A percentile compares a stretch with the other conserved stretches of the same genome.
Evolutionary conservation across 2,888 invertebrate species (phyloP).

Genomic region (Alsophila aescularia): DNA sequence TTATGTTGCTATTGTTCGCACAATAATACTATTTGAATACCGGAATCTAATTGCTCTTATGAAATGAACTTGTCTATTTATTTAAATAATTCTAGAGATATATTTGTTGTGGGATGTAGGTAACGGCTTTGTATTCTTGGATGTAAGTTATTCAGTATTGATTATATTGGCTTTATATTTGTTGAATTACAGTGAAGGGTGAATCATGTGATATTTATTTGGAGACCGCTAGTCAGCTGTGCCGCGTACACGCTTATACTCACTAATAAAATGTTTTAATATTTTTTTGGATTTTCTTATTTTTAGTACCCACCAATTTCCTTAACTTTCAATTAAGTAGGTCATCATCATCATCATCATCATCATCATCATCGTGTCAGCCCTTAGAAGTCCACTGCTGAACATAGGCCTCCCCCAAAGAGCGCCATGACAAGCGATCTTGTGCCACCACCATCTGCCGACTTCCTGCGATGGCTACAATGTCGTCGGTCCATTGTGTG

Average conservation of each 20-base stretch:
- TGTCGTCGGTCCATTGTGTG: no score
- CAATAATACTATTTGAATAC: slow-evolving; percentile 64
- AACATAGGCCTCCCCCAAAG: no score
- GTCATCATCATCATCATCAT: no score
- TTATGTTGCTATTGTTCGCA: slow-evolving; percentile 72
- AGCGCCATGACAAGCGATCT: no score
- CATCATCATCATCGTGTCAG: no score
- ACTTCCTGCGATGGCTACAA: no score
- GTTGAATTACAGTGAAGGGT: slow-evolving; percentile 47
- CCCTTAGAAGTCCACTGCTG: no score
- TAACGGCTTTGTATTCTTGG: slow-evolving; percentile 6
- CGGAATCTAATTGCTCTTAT: slow-evolving; percentile 34
- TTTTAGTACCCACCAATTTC: slow-evolving; percentile 24
- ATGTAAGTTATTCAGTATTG: slow-evolving; percentile 39
- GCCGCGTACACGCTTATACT: slow-evolving; percentile 83
- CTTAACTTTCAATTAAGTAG: background rate
- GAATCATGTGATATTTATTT: slow-evolving; percentile 77
- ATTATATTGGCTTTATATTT: slow-evolving; percentile 46
- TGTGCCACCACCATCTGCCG: no score
- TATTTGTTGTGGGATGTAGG: slow-evolving; percentile 12
- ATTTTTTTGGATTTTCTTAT: slow-evolving; percentile 50
- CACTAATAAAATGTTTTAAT: slow-evolving; percentile 76
- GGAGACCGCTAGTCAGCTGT: slow-evolving; percentile 81
- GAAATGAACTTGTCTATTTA: slow-evolving; percentile 21
- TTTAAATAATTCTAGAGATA: slow-evolving; percentile 25